phyloP scores from a whole-genome alignment of 2,113 vertebrate genomes.

The Empidonax alnorum region DNA sequence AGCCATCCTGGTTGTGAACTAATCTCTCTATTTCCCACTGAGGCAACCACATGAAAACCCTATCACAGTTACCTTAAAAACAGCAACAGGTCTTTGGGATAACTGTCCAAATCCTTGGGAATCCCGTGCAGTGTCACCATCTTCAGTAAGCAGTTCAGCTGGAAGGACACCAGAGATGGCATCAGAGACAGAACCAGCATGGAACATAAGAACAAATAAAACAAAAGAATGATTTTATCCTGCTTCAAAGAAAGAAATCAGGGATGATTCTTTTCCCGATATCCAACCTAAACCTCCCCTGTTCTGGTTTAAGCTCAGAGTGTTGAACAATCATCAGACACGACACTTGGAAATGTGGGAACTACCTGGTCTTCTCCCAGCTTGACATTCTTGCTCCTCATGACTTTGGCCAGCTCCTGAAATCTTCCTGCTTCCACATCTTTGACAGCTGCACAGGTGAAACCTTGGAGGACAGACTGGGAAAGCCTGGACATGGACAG shows the following conservation, averaged over 20 bases:
- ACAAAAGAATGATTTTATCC: background rate
- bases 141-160: slow-evolving; percentile 70
- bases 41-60: background rate
- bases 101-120: slow-evolving; percentile 38
- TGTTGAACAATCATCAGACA: background rate
- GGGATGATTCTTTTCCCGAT: background rate
- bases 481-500: slow-evolving; percentile 50
- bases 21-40: background rate
- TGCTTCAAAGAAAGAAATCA: too few relatives aligned
- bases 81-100: slow-evolving; percentile 53
- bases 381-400: slow-evolving; percentile 31
- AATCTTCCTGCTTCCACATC: background rate
- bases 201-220: background rate
- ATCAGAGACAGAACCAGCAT: background rate
- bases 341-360: fast-evolving
- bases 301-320: background rate
- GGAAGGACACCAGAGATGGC: background rate
- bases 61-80: slow-evolving; percentile 57
- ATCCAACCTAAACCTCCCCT: background rate
- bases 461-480: slow-evolving; percentile 54
- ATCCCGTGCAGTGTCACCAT: background rate
- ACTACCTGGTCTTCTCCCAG: slow-evolving; percentile 67
- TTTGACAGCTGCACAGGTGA: slow-evolving; percentile 26
- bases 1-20: background rate
- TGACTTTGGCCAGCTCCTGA: slow-evolving; percentile 42